Conservation (phyloP, 2,888 invertebrate species). For the Neoaliturus tenellus region DNA sequence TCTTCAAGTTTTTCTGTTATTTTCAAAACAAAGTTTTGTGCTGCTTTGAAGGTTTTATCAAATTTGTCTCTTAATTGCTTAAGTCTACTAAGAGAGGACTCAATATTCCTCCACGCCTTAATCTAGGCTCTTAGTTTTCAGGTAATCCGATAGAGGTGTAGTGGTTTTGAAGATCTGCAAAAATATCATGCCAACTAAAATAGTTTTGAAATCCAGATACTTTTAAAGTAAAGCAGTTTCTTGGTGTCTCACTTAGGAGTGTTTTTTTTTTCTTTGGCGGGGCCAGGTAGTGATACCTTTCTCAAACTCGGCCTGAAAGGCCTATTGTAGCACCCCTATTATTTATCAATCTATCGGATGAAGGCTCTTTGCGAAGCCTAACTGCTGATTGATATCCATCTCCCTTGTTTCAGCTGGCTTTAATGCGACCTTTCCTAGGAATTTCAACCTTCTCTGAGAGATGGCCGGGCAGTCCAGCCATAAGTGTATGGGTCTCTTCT, state of each 20-base stretch:
- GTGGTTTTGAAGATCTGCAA: background rate
- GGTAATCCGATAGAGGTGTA: slow-evolving; percentile 30
- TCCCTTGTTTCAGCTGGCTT: no score
- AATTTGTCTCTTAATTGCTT: background rate
- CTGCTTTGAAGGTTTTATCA: background rate
- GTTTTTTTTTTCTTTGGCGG: no score
- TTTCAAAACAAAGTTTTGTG: background rate
- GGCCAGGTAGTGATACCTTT: no score
- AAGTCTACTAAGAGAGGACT: background rate
- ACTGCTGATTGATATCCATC: no score
- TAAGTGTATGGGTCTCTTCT: no score
- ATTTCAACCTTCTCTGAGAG: no score
- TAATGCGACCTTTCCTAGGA: no score
- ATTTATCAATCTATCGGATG: no score
- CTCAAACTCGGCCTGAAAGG: no score
- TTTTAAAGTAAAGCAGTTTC: background rate
- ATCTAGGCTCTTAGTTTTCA: slow-evolving; percentile 9
- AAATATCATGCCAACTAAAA: slow-evolving; percentile 1
- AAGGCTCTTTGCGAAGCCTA: no score
- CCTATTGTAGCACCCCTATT: no score
- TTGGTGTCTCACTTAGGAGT: background rate
- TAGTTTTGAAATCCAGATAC: background rate
- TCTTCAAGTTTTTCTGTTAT: background rate
- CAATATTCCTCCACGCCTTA: background rate
- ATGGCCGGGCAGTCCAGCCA: no score